A percentile compares a stretch with the other conserved stretches of the same genome.
These are phyloP conservation scores for Spilosoma lubricipeda DNA, from an alignment of 2,888 invertebrate species.

Conservation along the genomic window DNA sequence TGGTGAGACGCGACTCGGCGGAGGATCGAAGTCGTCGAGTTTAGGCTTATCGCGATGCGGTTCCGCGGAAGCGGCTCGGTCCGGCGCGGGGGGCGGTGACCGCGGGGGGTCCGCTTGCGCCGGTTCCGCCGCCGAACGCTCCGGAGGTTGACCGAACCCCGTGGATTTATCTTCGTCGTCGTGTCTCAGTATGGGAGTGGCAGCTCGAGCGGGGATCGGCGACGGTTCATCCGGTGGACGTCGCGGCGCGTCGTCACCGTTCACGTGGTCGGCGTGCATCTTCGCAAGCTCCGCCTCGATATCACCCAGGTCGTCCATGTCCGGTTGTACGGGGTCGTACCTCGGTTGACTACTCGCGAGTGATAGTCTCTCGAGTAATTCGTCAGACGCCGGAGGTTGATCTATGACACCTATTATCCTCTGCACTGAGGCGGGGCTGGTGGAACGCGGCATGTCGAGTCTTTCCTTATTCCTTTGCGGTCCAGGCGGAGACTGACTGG, in stretches of 20 bases:
- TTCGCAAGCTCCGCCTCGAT: conserved; percentile 90
- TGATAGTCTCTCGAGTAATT: conserved; percentile 68
- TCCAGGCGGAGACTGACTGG: conserved; percentile 90
- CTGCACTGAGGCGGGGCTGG: conserved; percentile 78
- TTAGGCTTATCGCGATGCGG: conserved; percentile 56
- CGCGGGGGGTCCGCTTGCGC: conserved; percentile 16
- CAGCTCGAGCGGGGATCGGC: conserved; percentile 27
- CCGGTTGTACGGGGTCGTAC: conserved; percentile 73
- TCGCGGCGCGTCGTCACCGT: conserved; percentile 71
- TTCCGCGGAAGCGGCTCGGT: conserved; percentile 27
- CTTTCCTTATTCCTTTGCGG: conserved; percentile 74
- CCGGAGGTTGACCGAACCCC: conserved; percentile 29
- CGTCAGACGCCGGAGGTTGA: conserved; percentile 69
- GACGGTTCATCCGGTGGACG: conserved; percentile 42
- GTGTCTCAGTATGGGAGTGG: conserved; percentile 36
- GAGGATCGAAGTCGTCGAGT: conserved; percentile 86
- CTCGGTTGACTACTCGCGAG: conserved; percentile 64
- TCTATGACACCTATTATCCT: conserved; percentile 79
- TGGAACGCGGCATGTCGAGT: conserved; percentile 78
- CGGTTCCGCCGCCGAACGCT: conserved; percentile 13
- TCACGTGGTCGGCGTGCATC: conserved; percentile 85
- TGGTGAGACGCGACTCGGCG: conserved; percentile 90
- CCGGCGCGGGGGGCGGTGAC: conserved; percentile 23
- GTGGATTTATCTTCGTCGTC: conserved; percentile 19
- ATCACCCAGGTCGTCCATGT: conserved; percentile 86